Conservation (phyloP, 1,140 invertebrate species). For the Drosophila kikkawai region DNA sequence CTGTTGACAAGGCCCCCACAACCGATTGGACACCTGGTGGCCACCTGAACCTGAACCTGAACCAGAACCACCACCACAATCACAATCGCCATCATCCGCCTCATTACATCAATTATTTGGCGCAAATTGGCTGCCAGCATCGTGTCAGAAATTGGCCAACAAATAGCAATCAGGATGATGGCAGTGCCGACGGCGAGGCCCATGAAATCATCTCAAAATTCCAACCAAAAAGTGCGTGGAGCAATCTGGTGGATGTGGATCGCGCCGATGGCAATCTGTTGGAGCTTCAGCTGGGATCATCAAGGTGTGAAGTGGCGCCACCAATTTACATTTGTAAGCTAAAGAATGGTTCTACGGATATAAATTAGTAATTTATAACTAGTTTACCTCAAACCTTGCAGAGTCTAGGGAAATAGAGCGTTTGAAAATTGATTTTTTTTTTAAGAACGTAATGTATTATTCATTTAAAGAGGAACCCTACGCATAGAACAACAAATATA, state of each 20-base stretch:
- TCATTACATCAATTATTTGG: conserved; percentile 67
- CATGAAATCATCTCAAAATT: conserved; percentile 35
- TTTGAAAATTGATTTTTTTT: background rate
- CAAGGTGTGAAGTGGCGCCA: conserved; percentile 5
- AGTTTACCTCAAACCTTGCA: background rate
- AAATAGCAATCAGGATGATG: conserved; percentile 39
- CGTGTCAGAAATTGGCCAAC: conserved; percentile 57
- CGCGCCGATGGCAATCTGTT: conserved; percentile 45
- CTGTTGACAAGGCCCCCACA: conserved; percentile 11
- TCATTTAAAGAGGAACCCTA: too few relatives aligned
- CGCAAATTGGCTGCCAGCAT: conserved; percentile 74
- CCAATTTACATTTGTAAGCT: conserved; percentile 16
- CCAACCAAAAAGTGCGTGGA: conserved; percentile 33
- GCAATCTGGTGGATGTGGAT: conserved; percentile 15
- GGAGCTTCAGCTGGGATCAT: background rate
- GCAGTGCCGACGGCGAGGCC: background rate
- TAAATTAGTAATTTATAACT: background rate
- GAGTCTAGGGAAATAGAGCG: background rate
- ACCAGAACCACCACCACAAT: conserved; percentile 26
- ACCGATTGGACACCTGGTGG: conserved; percentile 24
- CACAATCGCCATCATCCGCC: conserved; percentile 25
- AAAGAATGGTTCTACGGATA: background rate
- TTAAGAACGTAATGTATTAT: too few relatives aligned
- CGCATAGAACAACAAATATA: too few relatives aligned
- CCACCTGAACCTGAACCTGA: conserved; percentile 18